Conservation (phyloP, 2,888 invertebrate species). For the Hedya salicella region DNA sequence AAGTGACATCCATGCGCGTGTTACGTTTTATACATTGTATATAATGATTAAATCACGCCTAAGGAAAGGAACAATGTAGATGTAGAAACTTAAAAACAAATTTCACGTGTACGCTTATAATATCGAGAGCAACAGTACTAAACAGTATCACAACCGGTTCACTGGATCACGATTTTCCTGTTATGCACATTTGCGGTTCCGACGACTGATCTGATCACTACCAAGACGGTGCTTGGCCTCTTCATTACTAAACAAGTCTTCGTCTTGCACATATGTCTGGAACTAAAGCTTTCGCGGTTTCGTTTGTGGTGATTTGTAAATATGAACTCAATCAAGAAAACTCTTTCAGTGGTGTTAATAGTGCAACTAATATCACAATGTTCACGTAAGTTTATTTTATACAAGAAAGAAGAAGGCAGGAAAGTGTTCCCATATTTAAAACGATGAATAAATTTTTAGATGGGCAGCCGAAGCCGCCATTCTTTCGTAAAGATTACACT, state of each 20-base stretch:
- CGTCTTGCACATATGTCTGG: constrained; percentile 10
- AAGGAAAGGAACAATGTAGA: too few species aligned
- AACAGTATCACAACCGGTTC: too few species aligned
- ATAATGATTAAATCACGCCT: too few species aligned
- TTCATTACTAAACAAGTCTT: constrained; percentile 16
- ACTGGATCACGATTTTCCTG: constrained; percentile 24
- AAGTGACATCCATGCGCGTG: too few species aligned
- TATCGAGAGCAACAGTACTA: too few species aligned
- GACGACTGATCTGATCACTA: constrained; percentile 14
- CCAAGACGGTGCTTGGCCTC: too few species aligned
- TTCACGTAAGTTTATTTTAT: constrained; percentile 50
- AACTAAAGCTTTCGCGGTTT: neutral
- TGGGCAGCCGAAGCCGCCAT: constrained; percentile 49
- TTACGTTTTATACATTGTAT: too few species aligned
- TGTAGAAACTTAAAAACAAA: too few species aligned
- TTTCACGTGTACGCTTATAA: too few species aligned
- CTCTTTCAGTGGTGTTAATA: constrained; percentile 44
- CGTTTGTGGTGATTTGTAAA: constrained; percentile 42
- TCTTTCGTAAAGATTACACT: constrained; percentile 49
- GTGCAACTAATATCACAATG: constrained; percentile 43
- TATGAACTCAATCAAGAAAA: constrained; percentile 47
- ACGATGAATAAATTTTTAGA: too few species aligned
- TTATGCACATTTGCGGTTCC: constrained; percentile 18
- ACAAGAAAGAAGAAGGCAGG: too few species aligned
- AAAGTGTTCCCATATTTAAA: too few species aligned